Evolutionary conservation across 2,888 invertebrate species (phyloP).

Genomic region (Eupeodes luniger): DNA sequence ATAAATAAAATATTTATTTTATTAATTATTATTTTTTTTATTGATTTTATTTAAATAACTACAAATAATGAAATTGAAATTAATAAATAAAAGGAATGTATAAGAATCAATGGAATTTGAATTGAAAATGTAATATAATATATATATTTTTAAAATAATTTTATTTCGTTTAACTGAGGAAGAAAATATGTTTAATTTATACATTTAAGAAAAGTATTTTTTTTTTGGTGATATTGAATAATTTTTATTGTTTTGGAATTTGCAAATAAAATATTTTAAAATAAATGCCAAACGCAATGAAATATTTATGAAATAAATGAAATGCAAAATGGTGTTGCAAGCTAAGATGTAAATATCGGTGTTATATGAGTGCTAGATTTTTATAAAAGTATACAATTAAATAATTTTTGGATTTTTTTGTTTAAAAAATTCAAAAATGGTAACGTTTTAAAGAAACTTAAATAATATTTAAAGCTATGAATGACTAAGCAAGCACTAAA

Average conservation of each 20-base stretch:
- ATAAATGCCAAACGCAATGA: conserved; percentile 59
- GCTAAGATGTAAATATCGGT: conserved; percentile 14
- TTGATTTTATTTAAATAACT: conserved; percentile 27
- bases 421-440: not conserved
- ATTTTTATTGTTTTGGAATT: conserved; percentile 35
- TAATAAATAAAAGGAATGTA: conserved; percentile 37
- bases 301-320: conserved; percentile 35
- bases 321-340: conserved; percentile 45
- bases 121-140: conserved; percentile 50
- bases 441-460: too few species aligned
- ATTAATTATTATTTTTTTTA: not conserved
- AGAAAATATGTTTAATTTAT: conserved; percentile 51
- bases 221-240: conserved; percentile 42
- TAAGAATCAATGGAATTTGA: conserved; percentile 53
- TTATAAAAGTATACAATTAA: not conserved
- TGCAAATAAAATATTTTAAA: conserved; percentile 48
- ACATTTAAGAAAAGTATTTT: conserved; percentile 44
- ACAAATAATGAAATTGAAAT: conserved; percentile 44
- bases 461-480: too few species aligned
- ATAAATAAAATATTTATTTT: conserved; percentile 52
- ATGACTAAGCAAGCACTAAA: too few species aligned
- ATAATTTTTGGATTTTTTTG: not conserved
- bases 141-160: not conserved
- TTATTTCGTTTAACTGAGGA: conserved; percentile 49
- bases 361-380: conserved; percentile 25